A percentile compares a stretch with the other conserved stretches of the same genome.
Conservation (phyloP, 2,888 invertebrate genomes). For the Tinea semifulvella region DNA sequence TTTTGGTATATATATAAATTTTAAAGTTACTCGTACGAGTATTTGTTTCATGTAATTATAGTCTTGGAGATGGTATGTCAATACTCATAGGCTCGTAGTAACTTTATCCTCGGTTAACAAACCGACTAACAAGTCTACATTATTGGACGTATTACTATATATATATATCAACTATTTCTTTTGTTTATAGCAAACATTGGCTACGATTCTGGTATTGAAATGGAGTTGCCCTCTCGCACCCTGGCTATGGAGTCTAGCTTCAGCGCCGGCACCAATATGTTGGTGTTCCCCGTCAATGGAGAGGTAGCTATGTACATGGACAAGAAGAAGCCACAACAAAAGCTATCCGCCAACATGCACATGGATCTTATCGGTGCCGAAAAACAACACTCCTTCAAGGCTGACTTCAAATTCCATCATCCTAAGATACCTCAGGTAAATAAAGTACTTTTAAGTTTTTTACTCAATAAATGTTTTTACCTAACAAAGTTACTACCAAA, state of each 20-base stretch:
- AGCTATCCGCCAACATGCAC: slow-evolving; percentile 64
- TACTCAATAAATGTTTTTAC: too few species aligned
- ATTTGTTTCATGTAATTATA: too few species aligned
- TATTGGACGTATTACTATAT: not conserved
- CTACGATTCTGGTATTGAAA: slow-evolving; percentile 48
- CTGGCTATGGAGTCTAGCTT: slow-evolving; percentile 69
- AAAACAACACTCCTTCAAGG: slow-evolving; percentile 53
- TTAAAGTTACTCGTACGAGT: too few species aligned
- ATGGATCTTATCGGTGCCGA: slow-evolving; percentile 61
- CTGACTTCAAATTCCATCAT: slow-evolving; percentile 71
- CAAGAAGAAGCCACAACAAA: slow-evolving; percentile 76
- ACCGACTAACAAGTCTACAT: too few species aligned
- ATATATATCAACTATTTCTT: not conserved
- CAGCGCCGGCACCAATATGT: slow-evolving; percentile 37
- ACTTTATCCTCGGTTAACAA: too few species aligned
- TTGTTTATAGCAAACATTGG: slow-evolving; percentile 8
- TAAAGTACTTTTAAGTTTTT: too few species aligned
- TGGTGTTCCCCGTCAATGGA: slow-evolving; percentile 69
- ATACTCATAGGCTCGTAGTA: too few species aligned
- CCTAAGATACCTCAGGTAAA: slow-evolving; percentile 47
- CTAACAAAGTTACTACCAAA: too few species aligned
- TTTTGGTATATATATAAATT: too few species aligned
- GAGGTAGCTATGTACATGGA: slow-evolving; percentile 75
- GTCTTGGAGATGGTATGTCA: too few species aligned
- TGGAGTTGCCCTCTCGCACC: slow-evolving; percentile 75